Base-by-base conservation (phyloP, 2,888 invertebrate species). In the Brachyopa scutellaris region DNA sequence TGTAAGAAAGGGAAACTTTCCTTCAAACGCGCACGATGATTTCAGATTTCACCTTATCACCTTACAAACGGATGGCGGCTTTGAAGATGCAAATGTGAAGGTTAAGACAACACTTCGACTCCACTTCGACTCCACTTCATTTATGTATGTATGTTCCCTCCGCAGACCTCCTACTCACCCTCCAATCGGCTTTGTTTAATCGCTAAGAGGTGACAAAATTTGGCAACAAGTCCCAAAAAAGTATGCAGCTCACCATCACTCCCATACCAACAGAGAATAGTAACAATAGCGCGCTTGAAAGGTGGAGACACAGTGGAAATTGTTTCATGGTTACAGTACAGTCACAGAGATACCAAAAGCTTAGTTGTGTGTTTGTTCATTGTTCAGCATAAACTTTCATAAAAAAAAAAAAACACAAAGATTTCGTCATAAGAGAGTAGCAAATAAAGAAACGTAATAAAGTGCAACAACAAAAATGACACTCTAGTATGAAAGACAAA, bases 341-440 rank as follows among this genome's bases (percentile, higher is more conserved):
- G n/a, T n/a, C n/a, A n/a, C n/a, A n/a, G n/a, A n/a, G n/a, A n/a
- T 61, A 72, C 72, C 19, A 38, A 72, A 72, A 62, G 51, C 38
- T 62, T 13, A 11, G 6, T 6, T 7, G 15, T n/a, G 11, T 11
- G 17, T 21, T 7, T 47, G 57, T 38, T 38, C 4, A 31, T n/a
- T 15, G n/a, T 40, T 26, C 64, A 57, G 19, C 66, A 62, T 59
- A 55, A 53, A 73, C 78, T 79, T 79, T 79, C 78, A 73, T 61
- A 47, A 59, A 66, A 64, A 36, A 47, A 51, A 45, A 40, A 51
- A 33, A 21, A 67, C n/a, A 15, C 13, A 66, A 17, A 53, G 21
- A 73, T 79, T 79, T 79, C 78, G 73, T 73, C 78, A 79, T 73
- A 66, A 73, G 66, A 36, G 33, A 66, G 38, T 59, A 66, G 33